Evolutionary conservation across 2,797 vertebrate genomes (phyloP), one percentile per base, ranked within the genome.

Genomic region (Acipenser ruthenus): DNA sequence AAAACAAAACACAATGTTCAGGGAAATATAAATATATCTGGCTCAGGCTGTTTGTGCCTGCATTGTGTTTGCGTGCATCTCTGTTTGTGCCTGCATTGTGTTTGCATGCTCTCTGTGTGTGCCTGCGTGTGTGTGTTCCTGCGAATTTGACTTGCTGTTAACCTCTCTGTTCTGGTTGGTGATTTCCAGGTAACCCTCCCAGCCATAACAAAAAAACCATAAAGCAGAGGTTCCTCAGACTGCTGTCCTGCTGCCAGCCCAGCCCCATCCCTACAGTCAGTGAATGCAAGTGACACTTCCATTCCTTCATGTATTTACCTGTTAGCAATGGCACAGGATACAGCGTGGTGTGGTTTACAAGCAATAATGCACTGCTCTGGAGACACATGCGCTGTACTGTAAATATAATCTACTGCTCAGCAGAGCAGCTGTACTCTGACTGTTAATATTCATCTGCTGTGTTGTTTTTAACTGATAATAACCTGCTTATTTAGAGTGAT

Each of bases 141-240:
- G 6, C 47, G 47, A 10, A 55, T 15, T 13, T 15, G 52, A 49
- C 55, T 55, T 12, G 52, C 6, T 56, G 10, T n/a, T 87, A 83
- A 84, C 77, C 68, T 74, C 51, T 84, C 79, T 89, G 81, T 84
- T 91, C 81, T 87, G 84, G 90, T 90, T 88, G 88, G 84, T 82
- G 84, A 90, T 86, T 93, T 94, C 82, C 90, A 96, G 95, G 94
- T 88, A 94, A 95, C 81, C 86, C 92, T 70, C 85, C 92, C 77
- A 92, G 88, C 85, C 93, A 94, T 91, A 91, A 87, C 92, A 96
- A 95, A 95, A 95, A 94, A 93, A 93, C 90, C 77, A 91, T 97
- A 91, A 97, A 96, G 90, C 94, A 97, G 92, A 93, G 95, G 78
- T 93, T 97, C 94, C 94, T 97, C 92, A 95, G 93, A 91, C 91